phyloP scores from a whole-genome alignment of 2,113 vertebrate genomes.

The Gasterosteus aculeatus region DNA sequence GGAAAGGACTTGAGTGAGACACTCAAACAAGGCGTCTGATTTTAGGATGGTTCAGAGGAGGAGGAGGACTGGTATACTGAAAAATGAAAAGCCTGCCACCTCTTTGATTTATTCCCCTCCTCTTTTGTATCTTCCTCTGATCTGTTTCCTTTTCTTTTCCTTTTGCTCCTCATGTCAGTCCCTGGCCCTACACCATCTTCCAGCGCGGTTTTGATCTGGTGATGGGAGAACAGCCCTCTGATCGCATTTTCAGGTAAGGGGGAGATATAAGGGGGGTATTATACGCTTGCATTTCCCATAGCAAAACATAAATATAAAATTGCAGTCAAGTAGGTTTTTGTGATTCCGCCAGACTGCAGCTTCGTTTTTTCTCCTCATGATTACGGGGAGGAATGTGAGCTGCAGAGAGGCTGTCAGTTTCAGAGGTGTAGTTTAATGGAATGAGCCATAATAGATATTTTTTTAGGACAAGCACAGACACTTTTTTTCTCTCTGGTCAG shows the following conservation, averaged over 20 bases:
- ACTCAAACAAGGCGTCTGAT: slow-evolving; percentile 31
- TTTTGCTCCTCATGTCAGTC: slow-evolving; percentile 77
- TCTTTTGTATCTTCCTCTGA: slow-evolving; percentile 59
- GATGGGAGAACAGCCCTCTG: slow-evolving; percentile 97
- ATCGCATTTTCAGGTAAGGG: slow-evolving; percentile 97
- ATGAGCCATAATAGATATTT: background rate
- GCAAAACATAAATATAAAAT: background rate
- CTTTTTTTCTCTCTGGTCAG: slow-evolving; percentile 8
- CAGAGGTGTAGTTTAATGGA: slow-evolving; percentile 15
- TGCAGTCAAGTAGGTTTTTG: slow-evolving; percentile 23
- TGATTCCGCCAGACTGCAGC: background rate
- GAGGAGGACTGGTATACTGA: slow-evolving; percentile 38
- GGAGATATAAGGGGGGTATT: slow-evolving; percentile 44
- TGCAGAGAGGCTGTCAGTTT: slow-evolving; percentile 18
- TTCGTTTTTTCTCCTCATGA: slow-evolving; percentile 7
- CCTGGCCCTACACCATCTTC: slow-evolving; percentile 99
- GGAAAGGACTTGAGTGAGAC: slow-evolving; percentile 31
- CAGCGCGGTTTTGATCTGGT: slow-evolving; percentile 98
- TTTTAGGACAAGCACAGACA: background rate
- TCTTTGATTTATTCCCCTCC: slow-evolving; percentile 64
- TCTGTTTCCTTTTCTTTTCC: slow-evolving; percentile 37
- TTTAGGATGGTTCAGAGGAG: slow-evolving; percentile 44
- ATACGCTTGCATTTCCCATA: slow-evolving; percentile 2
- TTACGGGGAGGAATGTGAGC: background rate
- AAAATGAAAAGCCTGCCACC: slow-evolving; percentile 42